Evolutionary conservation across 2,888 invertebrate species (phyloP).

Genomic region (Pristionchus fissidentatus): DNA sequence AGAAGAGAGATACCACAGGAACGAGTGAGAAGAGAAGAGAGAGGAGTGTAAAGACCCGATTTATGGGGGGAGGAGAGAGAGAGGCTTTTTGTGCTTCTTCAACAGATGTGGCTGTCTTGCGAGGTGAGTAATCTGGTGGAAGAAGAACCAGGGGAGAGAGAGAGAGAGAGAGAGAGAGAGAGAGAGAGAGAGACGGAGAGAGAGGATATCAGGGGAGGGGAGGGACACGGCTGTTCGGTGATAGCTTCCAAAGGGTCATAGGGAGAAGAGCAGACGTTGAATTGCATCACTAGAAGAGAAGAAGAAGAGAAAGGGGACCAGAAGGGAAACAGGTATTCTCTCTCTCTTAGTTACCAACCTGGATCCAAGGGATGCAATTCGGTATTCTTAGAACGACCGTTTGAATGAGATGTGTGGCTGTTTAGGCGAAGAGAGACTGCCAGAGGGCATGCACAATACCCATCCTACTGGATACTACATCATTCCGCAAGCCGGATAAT

Average conservation of each 20-base stretch:
- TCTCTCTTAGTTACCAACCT: too few relatives aligned
- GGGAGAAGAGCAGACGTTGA: constrained; percentile 9
- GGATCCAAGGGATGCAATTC: too few relatives aligned
- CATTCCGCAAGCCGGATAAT: too few relatives aligned
- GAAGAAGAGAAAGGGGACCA: constrained; percentile 15
- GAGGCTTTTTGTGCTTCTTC: constrained; percentile 48
- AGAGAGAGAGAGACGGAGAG: constrained; percentile 23
- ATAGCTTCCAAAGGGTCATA: constrained; percentile 25
- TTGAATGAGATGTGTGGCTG: too few relatives aligned
- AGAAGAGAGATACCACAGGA: constrained; percentile 14
- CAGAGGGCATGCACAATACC: too few relatives aligned
- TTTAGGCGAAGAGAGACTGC: too few relatives aligned
- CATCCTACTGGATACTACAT: too few relatives aligned
- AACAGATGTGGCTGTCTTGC: constrained; percentile 27
- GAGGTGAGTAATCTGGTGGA: constrained; percentile 46
- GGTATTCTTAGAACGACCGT: too few relatives aligned
- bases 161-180: constrained; percentile 44
- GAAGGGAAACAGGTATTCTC: too few relatives aligned
- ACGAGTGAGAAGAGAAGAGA: constrained; percentile 1
- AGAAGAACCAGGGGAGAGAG: constrained; percentile 14
- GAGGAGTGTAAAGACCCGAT: constrained; percentile 19
- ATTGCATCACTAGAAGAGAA: constrained; percentile 27
- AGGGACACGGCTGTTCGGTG: constrained; percentile 42
- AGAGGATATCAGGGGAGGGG: background rate
- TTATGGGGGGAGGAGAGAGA: constrained; percentile 40